Conservation (phyloP, 2,797 vertebrate genomes). For the Alca torda region DNA sequence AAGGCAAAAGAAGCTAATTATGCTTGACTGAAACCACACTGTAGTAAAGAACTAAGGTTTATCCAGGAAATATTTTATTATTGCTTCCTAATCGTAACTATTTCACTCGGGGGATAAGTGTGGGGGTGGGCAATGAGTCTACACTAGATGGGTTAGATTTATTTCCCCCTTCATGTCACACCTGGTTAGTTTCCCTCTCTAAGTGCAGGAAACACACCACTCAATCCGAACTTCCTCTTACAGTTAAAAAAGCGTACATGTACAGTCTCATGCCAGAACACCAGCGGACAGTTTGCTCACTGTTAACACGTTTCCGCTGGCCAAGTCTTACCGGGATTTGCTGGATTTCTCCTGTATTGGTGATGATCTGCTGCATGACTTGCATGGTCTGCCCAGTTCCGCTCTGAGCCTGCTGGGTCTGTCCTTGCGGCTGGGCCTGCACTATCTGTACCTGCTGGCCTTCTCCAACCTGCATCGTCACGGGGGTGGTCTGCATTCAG, state of each 20-base stretch:
- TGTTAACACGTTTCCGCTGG: neutral
- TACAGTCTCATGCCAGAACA: neutral
- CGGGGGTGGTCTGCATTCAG: constrained; percentile 85
- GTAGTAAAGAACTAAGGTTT: neutral
- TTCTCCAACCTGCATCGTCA: constrained; percentile 97
- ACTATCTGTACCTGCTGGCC: constrained; percentile 98
- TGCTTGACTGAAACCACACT: neutral
- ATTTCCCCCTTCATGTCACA: neutral
- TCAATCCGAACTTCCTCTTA: constrained; percentile 22
- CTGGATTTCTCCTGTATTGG: constrained; percentile 98
- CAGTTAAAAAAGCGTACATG: neutral
- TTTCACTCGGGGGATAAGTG: neutral
- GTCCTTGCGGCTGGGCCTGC: constrained; percentile 91
- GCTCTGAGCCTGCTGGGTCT: constrained; percentile 87
- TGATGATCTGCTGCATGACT: constrained; percentile 99
- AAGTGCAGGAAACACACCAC: constrained; percentile 2
- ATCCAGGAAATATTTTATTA: neutral
- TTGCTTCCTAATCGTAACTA: neutral
- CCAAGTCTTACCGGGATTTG: constrained; percentile 83
- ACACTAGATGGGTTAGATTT: neutral
- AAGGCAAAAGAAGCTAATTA: neutral
- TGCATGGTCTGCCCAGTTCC: constrained; percentile 94
- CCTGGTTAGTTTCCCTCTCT: neutral
- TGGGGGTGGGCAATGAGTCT: neutral
- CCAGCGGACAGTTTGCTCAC: neutral